Evolutionary conservation across 2,797 vertebrate genomes (phyloP), one percentile per base, ranked within the genome.

Genomic region (Pseudomugil tenellus): DNA sequence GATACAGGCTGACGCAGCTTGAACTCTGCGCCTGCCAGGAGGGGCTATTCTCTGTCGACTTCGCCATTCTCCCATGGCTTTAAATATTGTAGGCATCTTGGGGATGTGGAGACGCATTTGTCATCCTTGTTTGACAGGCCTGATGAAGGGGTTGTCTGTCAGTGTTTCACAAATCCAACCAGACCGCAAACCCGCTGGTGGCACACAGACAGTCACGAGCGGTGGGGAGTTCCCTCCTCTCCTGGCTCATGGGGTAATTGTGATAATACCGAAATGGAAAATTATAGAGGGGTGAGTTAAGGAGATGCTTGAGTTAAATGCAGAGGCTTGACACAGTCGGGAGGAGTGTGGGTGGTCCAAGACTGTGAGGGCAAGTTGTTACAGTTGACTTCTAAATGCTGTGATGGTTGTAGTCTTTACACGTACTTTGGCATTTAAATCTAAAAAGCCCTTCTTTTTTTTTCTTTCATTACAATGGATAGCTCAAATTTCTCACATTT

Each of bases 131-230:
- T 92, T 93, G 92, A 92, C 92, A 91, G 91, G 80, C 83, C 89
- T 92, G 91, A 93, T 92, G 90, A 93, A 92, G 91, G 90, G 88
- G 82, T 89, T 89, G 88, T 92, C 90, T 91, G 86, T 92, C 87
- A 81, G 79, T 91, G 85, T 89, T 89, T 87, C 85, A 86, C 90
- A 89, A 91, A 92, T 91, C 84, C 87, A n/a, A 90, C 54, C 88
- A 81, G 91, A 91, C 86, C 86, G 73, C 87, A 83, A 86, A 84
- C 89, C 86, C 82, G 72, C 81, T 77, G 86, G 90, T 89, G 89
- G 90, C 87, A 79, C 81, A 76, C 41, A 89, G 80, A 65, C 82
- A 87, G 86, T 85, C 79, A 82, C 81, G 77, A 87, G 83, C 78
- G 17, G 55, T 21, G 65, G 85, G 87, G 87, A 84, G 85, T 87